Conservation (phyloP, 2,113 vertebrate species). For the Labeo catla region DNA sequence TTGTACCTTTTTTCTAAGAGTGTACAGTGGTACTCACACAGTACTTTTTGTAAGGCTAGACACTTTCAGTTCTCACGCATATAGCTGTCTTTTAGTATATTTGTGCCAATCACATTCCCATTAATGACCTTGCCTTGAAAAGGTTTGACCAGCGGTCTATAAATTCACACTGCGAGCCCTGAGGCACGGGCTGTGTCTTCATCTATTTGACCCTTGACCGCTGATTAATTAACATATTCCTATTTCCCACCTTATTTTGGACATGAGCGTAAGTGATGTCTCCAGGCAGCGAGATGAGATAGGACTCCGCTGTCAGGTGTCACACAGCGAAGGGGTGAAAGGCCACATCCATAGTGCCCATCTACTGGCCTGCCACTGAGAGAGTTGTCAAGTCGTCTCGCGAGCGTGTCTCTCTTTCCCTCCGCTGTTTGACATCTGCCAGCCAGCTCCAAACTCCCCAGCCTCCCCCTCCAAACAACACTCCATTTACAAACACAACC, state of each 20-base stretch:
- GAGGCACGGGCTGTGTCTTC: slow-evolving; percentile 29
- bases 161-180: slow-evolving; percentile 18
- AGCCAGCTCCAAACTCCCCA: slow-evolving; percentile 70
- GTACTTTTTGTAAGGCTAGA: background rate
- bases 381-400: slow-evolving; percentile 72
- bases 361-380: slow-evolving; percentile 68
- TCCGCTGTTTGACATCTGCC: slow-evolving; percentile 94
- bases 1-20: too few species aligned
- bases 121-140: slow-evolving; percentile 37
- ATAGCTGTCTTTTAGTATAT: slow-evolving; percentile 5
- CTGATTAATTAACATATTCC: slow-evolving; percentile 55
- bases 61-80: background rate
- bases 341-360: slow-evolving; percentile 54
- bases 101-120: slow-evolving; percentile 25
- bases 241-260: slow-evolving; percentile 43
- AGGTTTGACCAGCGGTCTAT: slow-evolving; percentile 31
- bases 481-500: slow-evolving; percentile 55
- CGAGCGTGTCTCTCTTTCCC: slow-evolving; percentile 67
- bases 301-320: slow-evolving; percentile 74
- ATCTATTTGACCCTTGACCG: slow-evolving; percentile 44
- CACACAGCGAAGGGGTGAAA: slow-evolving; percentile 72
- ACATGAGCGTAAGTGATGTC: slow-evolving; percentile 30
- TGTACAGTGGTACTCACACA: background rate
- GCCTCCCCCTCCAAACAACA: slow-evolving; percentile 56
- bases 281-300: slow-evolving; percentile 37